Base-by-base conservation (phyloP, 2,888 invertebrate species). In the Agrenia bidenticulata region DNA sequence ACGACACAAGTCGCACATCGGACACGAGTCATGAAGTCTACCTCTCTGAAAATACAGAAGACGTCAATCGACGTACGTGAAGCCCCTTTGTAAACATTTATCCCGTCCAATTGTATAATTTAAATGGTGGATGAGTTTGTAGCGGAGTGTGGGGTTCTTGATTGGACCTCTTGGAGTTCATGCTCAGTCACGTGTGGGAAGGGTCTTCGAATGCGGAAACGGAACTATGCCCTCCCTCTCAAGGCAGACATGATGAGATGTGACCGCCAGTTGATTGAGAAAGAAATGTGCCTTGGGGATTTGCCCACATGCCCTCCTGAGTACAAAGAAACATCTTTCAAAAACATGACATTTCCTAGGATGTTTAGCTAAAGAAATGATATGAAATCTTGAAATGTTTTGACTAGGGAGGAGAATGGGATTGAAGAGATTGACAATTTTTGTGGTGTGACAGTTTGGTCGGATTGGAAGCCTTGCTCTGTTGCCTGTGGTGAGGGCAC, bases 161-260 rank as follows among this genome's bases (percentile, higher is more conserved):
- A 86, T 21, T 95, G 92, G 85, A 83, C 85, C 4, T 77, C 82
- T 11, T 95, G 92, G 92, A 86, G 88, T 27, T 82, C 85, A 19
- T 95, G 94, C 79, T 79, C 92, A 4, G 92, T 90, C 42, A 85
- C 86, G 32, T 96, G 95, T 81, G 95, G 94, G 64, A 90, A 90
- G 82, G 95, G 95, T 26, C 83, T 88, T 72, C 84, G 91, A 77
- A 88, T 89, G 85, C 84, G 93, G 76, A 87, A 85, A 64, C 84
- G 94, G 64, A 80, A 83, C 71, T 94, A 91, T 81, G 79, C 83
- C 70, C 80, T 86, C 80, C 86, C 88, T 53, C 85, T 87, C 77
- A 87, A 88, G 78, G 94, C 94, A 5, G 81, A 81, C 73, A 86
- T 86, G 85, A 82, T 86, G 77, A 81, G 84, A 73, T 89, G 89